Base-by-base conservation (phyloP, 1,140 invertebrate genomes). In the Gryllus bimaculatus region DNA sequence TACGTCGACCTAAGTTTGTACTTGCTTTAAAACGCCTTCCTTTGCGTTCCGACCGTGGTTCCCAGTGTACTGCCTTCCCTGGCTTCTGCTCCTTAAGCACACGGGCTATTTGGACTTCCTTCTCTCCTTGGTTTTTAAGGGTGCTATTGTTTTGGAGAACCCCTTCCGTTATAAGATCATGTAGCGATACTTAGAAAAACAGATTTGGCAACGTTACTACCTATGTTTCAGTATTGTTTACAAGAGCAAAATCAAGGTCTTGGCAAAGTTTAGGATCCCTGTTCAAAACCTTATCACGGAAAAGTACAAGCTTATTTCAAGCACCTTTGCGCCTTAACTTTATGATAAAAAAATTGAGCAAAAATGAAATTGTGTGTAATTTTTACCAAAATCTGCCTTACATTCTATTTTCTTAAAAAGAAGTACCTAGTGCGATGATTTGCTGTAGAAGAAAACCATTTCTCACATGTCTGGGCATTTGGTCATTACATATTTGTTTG, bases 271-370 rank as follows among this genome's bases (percentile, higher is more conserved):
- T 84, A 82, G 83, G 83, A 83, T 81, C 73, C 78, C 82, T 82
- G 81, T 80, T 80, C 82, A 82, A 82, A 82, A 80, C 85, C 85
- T 85, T 90, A 89, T 90, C 89, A 90, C 87, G 87, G 26, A 89
- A 89, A 90, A 90, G 89, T 90, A 90, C 89, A 90, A 90, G 89
- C 89, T 90, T 90, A 89, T 89, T 90, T 89, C 88, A 90, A 90
- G 89, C 89, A 90, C 89, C 89, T 90, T 89, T 89, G 89, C 89
- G 89, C 89, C 89, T 90, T 90, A 90, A 90, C 89, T 89, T 88
- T 88, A 87, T 87, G 87, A 88, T 86, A 85, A 85, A 87, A 87
- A 86, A 85, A 85, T 83, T 83, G 78, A 81, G 82, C 85, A 87
- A 86, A 86, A 86, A 83, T 85, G 82, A 87, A 87, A 88, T 87